These are phyloP conservation scores for Heliconius nattereri DNA, from an alignment of 1,140 invertebrate genomes.

Conservation along the genomic window DNA sequence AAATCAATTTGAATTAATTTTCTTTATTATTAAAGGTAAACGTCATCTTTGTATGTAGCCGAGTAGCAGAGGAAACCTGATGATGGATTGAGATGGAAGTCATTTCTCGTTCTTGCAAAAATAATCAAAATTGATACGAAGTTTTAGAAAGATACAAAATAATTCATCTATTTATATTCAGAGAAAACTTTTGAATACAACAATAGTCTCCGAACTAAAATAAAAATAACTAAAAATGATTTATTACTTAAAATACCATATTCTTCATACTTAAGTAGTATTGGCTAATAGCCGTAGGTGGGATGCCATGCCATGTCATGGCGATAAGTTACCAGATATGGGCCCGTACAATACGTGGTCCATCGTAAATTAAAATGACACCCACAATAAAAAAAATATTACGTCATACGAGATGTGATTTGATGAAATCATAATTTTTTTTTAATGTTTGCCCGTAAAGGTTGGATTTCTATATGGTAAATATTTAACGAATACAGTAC, in stretches of 20 bases:
- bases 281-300: conserved; percentile 22
- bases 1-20: no score
- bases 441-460: not conserved
- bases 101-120: no score
- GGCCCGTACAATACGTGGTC: conserved; percentile 8
- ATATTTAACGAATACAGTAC: not conserved
- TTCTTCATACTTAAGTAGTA: not conserved
- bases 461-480: not conserved
- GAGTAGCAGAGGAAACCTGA: no score
- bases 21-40: no score
- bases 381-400: conserved; percentile 15
- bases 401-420: conserved; percentile 8
- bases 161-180: no score
- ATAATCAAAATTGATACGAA: no score
- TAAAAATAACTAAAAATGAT: not conserved
- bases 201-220: not conserved
- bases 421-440: conserved; percentile 17
- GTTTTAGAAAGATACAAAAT: no score
- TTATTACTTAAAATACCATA: not conserved
- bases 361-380: conserved; percentile 17
- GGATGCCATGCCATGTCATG: conserved; percentile 16
- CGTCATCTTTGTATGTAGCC: no score
- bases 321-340: conserved; percentile 24
- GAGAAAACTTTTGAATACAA: no score
- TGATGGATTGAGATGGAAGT: no score